Base-by-base conservation (phyloP, 2,888 invertebrate genomes). In the Ophonus ardosiacus region DNA sequence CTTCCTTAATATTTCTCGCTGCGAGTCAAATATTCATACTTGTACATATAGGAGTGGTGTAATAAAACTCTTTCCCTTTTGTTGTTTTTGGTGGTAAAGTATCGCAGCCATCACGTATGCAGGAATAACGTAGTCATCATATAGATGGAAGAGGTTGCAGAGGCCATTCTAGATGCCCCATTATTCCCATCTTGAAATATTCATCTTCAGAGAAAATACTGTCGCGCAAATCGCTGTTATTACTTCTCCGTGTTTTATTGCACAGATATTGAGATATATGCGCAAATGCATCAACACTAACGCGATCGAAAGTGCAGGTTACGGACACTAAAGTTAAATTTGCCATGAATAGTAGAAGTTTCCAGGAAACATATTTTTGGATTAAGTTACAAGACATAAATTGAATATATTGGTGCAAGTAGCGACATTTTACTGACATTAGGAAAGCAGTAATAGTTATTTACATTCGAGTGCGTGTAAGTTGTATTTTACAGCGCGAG, bases 161-260 rank as follows among this genome's bases (percentile, higher is more conserved):
- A 10, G 21, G 31, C 68, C 15, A 24, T 68, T 68, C 68, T 38
- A 38, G 13, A 43, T 76, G 21, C 17, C 43, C 43, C 15, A 51
- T 76, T 76, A 56, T 76, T 51, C 56, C 17, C 76, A 7, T 68
- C 15, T 68, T 68, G 76, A 56, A 76, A 76, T 56, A 56, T 76
- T 76, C 76, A 76, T 76, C 76, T 76, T 76, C 76, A 18, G 43
- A 51, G 76, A 56, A 71, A 76, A 76, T 76, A 51, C 40, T 17
- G 43, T 18, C 17, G 43, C 21, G 40, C 76, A 76, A 76, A 76
- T 76, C 76, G 76, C 51, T 76, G 51, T 76, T 76, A 43, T 15
- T 31, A 31, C 31, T 31, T 68, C 31, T 68, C 7, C 24, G n/a
- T 68, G 38, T 68, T 68, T 68, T 68, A 68, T 68, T 68, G 68